Percentiles rank a stretch among this genome's conserved stretches.
phyloP scores from a whole-genome alignment of 2,113 vertebrate genomes.

The Epinephelus lanceolatus region DNA sequence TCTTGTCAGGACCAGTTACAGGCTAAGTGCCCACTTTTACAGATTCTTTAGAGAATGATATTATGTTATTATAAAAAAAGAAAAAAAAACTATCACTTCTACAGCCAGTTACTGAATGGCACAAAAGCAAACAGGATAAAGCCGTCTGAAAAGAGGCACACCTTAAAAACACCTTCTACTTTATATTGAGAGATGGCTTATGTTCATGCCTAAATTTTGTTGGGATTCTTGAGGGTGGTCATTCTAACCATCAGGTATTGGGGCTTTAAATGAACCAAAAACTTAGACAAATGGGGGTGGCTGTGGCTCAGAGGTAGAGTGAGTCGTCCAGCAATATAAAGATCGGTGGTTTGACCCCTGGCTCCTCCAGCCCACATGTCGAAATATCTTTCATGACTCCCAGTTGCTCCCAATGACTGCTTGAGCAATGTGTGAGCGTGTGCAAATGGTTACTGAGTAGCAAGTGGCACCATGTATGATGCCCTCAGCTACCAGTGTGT shows the following conservation, averaged over 20 bases:
- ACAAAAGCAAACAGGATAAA: not conserved
- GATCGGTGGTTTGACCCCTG: too few relatives aligned
- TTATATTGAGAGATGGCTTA: not conserved
- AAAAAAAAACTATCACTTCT: not conserved
- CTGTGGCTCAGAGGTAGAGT: too few relatives aligned
- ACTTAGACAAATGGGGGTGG: not conserved
- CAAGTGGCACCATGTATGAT: too few relatives aligned
- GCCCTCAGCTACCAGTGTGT: too few relatives aligned
- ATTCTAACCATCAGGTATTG: not conserved
- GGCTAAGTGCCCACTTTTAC: not conserved
- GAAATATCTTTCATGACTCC: too few relatives aligned
- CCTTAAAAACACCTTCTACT: not conserved
- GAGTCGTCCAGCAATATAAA: too few relatives aligned
- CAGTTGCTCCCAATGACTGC: too few relatives aligned
- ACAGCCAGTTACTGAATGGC: not conserved
- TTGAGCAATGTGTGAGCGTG: too few relatives aligned
- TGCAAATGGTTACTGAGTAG: too few relatives aligned
- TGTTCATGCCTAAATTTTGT: not conserved
- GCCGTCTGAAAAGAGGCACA: not conserved
- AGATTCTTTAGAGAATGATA: not conserved
- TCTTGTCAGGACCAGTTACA: constrained; percentile 14
- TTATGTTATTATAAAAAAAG: not conserved
- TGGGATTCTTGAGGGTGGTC: not conserved
- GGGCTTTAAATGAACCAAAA: not conserved
- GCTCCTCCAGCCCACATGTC: too few relatives aligned